A percentile compares a stretch with the other conserved stretches of the same genome.
phyloP scores from a whole-genome alignment of 2,797 vertebrate genomes.

The Centroberyx gerrardi region DNA sequence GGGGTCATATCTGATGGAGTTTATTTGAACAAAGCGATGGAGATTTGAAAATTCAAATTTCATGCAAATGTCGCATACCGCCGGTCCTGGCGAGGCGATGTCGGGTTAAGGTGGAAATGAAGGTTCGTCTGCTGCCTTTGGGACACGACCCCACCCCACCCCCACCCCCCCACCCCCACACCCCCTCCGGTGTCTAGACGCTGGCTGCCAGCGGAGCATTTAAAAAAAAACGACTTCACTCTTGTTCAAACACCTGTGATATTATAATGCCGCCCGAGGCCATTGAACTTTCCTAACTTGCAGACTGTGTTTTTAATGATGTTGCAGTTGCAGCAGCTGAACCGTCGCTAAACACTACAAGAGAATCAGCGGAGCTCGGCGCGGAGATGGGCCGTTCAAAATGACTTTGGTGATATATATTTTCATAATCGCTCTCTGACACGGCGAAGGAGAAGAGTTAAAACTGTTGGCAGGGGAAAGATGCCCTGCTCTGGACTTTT shows the following conservation, averaged over 20 bases:
- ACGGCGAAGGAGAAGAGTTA: constrained; percentile 22
- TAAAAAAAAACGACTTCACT: no score
- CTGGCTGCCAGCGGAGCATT: no score
- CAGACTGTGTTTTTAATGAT: neutral
- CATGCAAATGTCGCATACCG: no score
- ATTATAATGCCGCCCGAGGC: neutral
- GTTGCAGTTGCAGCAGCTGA: neutral
- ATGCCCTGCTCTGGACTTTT: constrained; percentile 45
- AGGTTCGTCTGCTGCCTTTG: no score
- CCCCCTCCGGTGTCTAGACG: no score
- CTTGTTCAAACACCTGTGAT: no score
- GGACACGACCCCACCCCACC: no score
- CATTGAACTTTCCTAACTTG: neutral
- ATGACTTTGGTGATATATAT: constrained; percentile 3
- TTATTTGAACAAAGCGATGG: neutral
- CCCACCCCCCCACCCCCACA: no score
- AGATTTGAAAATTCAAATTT: neutral
- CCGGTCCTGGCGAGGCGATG: no score
- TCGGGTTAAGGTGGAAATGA: no score
- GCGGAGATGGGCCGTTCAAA: constrained; percentile 2
- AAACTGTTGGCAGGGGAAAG: constrained; percentile 25
- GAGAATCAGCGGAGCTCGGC: neutral
- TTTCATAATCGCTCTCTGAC: constrained; percentile 27
- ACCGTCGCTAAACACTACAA: neutral
- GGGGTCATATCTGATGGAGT: neutral